Conservation (phyloP, 2,113 vertebrate species). For the Glaucomys volans region DNA sequence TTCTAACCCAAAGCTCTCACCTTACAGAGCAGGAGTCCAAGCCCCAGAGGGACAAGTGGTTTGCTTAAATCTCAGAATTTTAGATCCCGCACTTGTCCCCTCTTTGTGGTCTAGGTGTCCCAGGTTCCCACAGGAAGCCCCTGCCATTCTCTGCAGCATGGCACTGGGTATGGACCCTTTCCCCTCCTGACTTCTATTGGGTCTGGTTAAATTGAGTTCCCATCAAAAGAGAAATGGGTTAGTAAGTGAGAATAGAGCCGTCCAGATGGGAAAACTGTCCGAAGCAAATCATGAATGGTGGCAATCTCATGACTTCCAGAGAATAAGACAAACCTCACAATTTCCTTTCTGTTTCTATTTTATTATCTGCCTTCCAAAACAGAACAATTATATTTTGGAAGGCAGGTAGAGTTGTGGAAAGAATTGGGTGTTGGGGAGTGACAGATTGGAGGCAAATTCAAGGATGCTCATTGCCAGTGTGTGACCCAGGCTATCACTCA, state of each 20-base stretch:
- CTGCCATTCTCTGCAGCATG: fast-evolving
- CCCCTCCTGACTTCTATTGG: not conserved
- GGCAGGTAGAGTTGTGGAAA: not conserved
- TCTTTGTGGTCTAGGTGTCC: not conserved
- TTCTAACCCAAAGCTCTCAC: not conserved
- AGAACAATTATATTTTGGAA: not conserved
- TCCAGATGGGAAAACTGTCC: not conserved
- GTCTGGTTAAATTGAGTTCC: not conserved
- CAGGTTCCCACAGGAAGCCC: too few relatives aligned
- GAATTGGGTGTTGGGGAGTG: not conserved
- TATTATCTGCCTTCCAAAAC: not conserved
- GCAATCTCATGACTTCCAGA: not conserved
- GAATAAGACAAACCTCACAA: not conserved
- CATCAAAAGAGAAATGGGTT: not conserved
- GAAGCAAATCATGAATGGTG: not conserved
- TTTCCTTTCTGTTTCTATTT: not conserved
- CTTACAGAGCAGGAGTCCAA: not conserved
- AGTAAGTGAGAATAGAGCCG: not conserved
- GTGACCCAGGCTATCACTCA: not conserved
- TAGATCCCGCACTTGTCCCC: not conserved
- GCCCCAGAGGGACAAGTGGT: not conserved
- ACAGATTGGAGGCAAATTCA: not conserved
- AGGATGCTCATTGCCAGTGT: not conserved
- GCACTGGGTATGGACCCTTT: not conserved
- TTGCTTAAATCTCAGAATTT: not conserved